A percentile compares a stretch with the other conserved stretches of the same genome.
Conservation (phyloP, 2,113 vertebrate species). For the Thunnus thynnus region DNA sequence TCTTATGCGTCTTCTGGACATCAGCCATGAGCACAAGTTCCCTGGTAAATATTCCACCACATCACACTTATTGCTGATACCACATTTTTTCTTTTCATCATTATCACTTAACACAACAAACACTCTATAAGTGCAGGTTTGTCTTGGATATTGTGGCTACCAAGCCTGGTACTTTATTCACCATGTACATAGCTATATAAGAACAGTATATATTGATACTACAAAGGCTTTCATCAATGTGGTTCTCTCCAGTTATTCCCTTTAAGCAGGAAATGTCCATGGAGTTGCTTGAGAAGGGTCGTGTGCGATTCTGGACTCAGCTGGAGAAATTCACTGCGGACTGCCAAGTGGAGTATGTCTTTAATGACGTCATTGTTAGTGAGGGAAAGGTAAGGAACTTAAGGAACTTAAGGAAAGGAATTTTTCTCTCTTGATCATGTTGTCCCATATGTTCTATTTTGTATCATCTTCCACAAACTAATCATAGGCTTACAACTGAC, state of each 20-base stretch:
- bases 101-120: neutral
- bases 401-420: conserved; percentile 85
- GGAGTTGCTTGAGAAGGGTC: conserved; percentile 96
- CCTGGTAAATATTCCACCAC: conserved; percentile 89
- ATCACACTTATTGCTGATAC: neutral
- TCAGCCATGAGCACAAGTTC: conserved; percentile 95
- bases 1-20: conserved; percentile 92
- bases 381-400: conserved; percentile 88
- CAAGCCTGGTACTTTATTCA: neutral
- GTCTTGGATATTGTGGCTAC: neutral
- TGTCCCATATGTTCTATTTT: neutral
- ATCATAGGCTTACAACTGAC: neutral
- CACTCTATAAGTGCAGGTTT: neutral
- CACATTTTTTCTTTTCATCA: neutral
- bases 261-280: conserved; percentile 92
- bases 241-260: conserved; percentile 88
- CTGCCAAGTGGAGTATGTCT: conserved; percentile 92
- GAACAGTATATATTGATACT: neutral
- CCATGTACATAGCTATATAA: neutral
- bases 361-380: conserved; percentile 92
- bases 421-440: neutral
- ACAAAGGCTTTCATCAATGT: neutral
- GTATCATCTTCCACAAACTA: neutral
- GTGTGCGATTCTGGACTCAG: conserved; percentile 96
- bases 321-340: conserved; percentile 91